Conservation (phyloP, 2,888 invertebrate species). For the Drepana falcataria region DNA sequence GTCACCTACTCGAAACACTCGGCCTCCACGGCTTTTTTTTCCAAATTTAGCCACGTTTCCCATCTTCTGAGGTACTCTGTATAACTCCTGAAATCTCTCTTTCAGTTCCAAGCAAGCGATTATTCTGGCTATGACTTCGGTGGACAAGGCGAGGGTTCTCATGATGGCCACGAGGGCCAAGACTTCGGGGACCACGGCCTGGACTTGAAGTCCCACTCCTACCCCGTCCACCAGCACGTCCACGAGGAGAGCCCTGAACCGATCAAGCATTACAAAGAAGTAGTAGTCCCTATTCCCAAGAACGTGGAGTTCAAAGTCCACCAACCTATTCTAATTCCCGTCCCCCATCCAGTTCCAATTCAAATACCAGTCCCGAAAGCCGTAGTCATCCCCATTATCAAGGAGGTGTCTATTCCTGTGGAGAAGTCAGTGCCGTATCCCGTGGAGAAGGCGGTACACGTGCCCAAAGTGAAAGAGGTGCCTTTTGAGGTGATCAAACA, state of each 20-base stretch:
- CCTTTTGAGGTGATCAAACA: constrained; percentile 84
- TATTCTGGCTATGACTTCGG: constrained; percentile 30
- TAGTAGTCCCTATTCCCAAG: constrained; percentile 81
- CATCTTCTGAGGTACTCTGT: too few species aligned
- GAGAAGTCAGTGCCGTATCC: constrained; percentile 86
- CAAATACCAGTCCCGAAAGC: constrained; percentile 84
- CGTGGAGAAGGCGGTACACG: constrained; percentile 81
- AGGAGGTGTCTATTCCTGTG: constrained; percentile 83
- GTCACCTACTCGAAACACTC: too few species aligned
- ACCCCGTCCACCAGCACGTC: constrained; percentile 81
- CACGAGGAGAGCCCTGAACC: constrained; percentile 84
- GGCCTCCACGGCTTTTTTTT: too few species aligned
- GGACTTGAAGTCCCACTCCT: constrained; percentile 61
- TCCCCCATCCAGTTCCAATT: constrained; percentile 83
- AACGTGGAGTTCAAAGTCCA: constrained; percentile 80
- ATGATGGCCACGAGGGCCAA: constrained; percentile 44
- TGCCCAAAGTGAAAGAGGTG: constrained; percentile 83
- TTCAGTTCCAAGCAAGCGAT: constrained; percentile 62
- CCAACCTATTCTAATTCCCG: constrained; percentile 77
- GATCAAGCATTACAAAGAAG: constrained; percentile 83
- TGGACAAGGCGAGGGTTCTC: constrained; percentile 11
- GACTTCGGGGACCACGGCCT: constrained; percentile 54
- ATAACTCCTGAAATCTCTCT: constrained; percentile 1
- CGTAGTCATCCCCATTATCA: constrained; percentile 82
- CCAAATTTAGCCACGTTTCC: too few species aligned